phyloP scores from a whole-genome alignment of 2,888 invertebrate species.

The Lottia scabra region DNA sequence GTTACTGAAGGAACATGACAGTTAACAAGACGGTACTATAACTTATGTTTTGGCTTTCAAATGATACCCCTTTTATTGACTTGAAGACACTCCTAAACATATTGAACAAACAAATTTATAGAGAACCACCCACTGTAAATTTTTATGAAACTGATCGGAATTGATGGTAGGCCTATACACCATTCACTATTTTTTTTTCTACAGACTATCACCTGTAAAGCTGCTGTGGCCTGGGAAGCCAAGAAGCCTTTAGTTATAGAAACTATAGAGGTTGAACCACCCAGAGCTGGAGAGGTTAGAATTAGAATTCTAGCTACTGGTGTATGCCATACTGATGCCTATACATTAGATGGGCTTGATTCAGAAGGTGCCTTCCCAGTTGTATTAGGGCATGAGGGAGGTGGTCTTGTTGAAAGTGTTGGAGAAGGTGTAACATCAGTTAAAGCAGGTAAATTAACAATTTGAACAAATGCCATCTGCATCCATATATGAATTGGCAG shows the following conservation, averaged over 20 bases:
- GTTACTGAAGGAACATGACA: no score
- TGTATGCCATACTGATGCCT: slow-evolving; percentile 71
- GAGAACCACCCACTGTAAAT: no score
- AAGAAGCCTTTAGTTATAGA: slow-evolving; percentile 91
- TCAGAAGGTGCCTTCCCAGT: slow-evolving; percentile 76
- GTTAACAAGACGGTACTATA: no score
- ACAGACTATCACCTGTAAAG: slow-evolving; percentile 84
- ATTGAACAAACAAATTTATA: no score
- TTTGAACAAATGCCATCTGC: not conserved
- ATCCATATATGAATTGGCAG: not conserved
- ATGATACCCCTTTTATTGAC: no score
- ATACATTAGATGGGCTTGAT: slow-evolving; percentile 71
- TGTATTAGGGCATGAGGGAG: slow-evolving; percentile 94
- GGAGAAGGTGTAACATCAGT: slow-evolving; percentile 86
- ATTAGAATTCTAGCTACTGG: slow-evolving; percentile 75
- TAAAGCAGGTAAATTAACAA: slow-evolving; percentile 76
- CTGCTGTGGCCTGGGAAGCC: slow-evolving; percentile 96
- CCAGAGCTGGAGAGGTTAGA: slow-evolving; percentile 88
- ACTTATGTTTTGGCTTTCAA: no score
- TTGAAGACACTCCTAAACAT: no score
- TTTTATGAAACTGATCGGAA: no score
- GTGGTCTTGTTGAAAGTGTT: slow-evolving; percentile 94
- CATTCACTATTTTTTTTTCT: slow-evolving; percentile 16
- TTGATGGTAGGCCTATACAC: no score
- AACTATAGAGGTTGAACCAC: slow-evolving; percentile 93